Evolutionary conservation across 2,888 invertebrate genomes (phyloP).

Genomic region (Diabrotica balteata): DNA sequence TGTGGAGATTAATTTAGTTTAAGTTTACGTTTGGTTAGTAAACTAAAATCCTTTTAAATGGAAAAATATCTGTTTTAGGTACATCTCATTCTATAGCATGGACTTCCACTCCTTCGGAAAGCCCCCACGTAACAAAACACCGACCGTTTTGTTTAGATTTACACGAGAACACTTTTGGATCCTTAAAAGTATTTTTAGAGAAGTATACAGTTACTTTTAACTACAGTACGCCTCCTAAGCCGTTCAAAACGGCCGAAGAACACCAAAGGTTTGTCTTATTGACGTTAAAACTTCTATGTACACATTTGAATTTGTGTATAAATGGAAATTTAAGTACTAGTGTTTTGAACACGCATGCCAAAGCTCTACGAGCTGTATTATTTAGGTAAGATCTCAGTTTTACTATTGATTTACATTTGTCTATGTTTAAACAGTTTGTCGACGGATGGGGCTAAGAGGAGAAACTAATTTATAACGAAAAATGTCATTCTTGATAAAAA

Average conservation of each 20-base stretch:
- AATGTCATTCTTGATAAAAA: no score
- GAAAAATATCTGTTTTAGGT: constrained; percentile 41
- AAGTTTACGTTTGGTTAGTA: no score
- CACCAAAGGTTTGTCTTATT: constrained; percentile 67
- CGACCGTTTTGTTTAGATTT: constrained; percentile 70
- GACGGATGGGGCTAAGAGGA: no score
- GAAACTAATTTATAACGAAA: no score
- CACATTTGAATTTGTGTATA: constrained; percentile 67
- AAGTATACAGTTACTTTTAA: constrained; percentile 64
- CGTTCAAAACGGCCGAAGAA: constrained; percentile 61
- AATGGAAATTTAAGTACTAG: constrained; percentile 61
- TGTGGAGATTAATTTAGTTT: no score
- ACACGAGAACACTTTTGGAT: constrained; percentile 66
- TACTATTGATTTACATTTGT: background rate
- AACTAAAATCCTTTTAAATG: no score
- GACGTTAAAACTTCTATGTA: constrained; percentile 65
- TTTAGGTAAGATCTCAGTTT: constrained; percentile 59
- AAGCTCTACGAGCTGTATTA: constrained; percentile 63
- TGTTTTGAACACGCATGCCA: constrained; percentile 64
- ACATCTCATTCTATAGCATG: constrained; percentile 70
- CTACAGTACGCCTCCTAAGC: constrained; percentile 59
- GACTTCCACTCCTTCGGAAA: constrained; percentile 63
- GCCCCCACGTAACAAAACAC: constrained; percentile 65
- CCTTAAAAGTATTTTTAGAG: constrained; percentile 65
- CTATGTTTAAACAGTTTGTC: no score